Evolutionary conservation across 1,140 invertebrate species (phyloP), one percentile per base, ranked within the genome.

Genomic region (Copidosoma floridanum): DNA sequence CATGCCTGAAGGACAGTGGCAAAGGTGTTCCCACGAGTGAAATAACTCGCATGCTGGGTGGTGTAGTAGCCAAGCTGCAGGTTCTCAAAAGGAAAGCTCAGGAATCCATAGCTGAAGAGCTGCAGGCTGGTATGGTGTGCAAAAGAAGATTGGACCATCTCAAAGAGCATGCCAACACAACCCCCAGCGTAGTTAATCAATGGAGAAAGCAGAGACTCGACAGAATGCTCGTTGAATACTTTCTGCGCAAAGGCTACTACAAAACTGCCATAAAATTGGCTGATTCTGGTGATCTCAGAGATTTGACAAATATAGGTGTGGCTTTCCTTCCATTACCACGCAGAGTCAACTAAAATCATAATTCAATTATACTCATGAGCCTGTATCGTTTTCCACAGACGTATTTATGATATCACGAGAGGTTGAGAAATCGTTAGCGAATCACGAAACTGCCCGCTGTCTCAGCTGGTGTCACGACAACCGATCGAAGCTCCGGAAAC

Each of bases 381-480:
- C n/a, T n/a, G n/a, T n/a, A n/a, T n/a, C n/a, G n/a, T 32, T 32
- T 8, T 12, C 12, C 82, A 29, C 68, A 86, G 92, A 95, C 70
- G 86, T 97, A 20, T 97, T 96, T 71, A 83, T 94, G 67, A 90
- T 92, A 0, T 94, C 93, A 0, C 88, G 91, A 57, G 92, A 96
- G 74, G 93, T 98, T 0, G 91, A 93, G 71, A 84, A 85, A 38
- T 90, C 89, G 63, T 76, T 99, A 27, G 77, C 83, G 0, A 86
- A 86, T 56, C 87, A 88, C 55, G 93, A 97, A 74, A 97, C 94
- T 6, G 82, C 83, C 3, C 91, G 92, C 68, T 97, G 95, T 73
- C 83, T 98, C n/a, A 84, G 89, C 48, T 99, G 97, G 97, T 98
- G 96, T 74, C 90, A 94, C 70, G 97, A 99, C 70, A 98, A 99